A percentile compares a stretch with the other conserved stretches of the same genome.
phyloP scores from a whole-genome alignment of 2,888 invertebrate species.

The Troilus luridus region DNA sequence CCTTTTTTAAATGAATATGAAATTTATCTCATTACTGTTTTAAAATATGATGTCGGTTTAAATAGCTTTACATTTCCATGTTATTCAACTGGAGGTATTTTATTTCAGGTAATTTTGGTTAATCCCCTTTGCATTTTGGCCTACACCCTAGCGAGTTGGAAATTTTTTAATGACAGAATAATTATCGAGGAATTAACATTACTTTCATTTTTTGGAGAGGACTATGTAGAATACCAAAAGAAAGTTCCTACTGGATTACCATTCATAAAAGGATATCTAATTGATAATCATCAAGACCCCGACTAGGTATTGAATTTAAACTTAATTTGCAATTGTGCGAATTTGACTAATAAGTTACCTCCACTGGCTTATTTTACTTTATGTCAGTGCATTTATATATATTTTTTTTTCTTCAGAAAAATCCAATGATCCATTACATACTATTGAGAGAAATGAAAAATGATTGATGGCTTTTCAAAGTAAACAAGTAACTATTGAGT shows the following conservation, averaged over 20 bases:
- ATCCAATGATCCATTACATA: neutral
- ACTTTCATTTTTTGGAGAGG: slow-evolving; percentile 90
- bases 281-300: slow-evolving; percentile 58
- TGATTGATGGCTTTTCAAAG: neutral
- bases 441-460: neutral
- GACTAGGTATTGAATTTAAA: slow-evolving; percentile 10
- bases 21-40: neutral
- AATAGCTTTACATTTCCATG: neutral
- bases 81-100: slow-evolving; percentile 54
- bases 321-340: neutral
- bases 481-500: neutral
- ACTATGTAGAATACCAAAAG: slow-evolving; percentile 89
- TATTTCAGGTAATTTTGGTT: slow-evolving; percentile 81
- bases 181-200: slow-evolving; percentile 90
- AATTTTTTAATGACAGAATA: slow-evolving; percentile 91
- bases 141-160: slow-evolving; percentile 89
- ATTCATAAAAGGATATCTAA: slow-evolving; percentile 82
- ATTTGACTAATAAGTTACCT: neutral
- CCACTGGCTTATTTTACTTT: neutral
- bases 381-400: neutral
- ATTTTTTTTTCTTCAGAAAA: neutral
- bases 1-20: neutral
- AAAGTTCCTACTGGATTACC: slow-evolving; percentile 89
- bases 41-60: neutral
- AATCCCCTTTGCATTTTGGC: slow-evolving; percentile 90